Conservation (phyloP, 2,113 vertebrate species). For the Amia ocellicauda region DNA sequence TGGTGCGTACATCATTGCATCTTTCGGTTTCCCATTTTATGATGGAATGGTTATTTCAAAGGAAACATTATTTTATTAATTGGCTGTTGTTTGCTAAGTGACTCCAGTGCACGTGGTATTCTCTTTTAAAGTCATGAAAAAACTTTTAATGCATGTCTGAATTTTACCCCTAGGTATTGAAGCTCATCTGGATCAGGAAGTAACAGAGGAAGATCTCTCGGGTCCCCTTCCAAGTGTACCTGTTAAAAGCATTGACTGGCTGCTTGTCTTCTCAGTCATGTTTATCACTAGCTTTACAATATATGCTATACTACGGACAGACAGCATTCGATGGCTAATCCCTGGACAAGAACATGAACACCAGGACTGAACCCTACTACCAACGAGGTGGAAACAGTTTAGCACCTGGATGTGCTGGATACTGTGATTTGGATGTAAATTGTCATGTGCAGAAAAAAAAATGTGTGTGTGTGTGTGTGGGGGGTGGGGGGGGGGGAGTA, state of each 20-base stretch:
- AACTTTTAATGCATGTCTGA: neutral
- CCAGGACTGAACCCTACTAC: constrained; percentile 67
- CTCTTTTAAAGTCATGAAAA: too few species aligned
- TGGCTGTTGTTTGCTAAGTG: neutral
- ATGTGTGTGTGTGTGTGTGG: too few species aligned
- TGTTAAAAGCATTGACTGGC: constrained; percentile 85
- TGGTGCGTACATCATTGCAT: constrained; percentile 61
- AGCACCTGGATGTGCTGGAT: too few species aligned
- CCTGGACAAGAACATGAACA: constrained; percentile 94
- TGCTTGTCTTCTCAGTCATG: constrained; percentile 88
- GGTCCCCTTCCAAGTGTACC: constrained; percentile 81
- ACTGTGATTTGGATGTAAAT: neutral
- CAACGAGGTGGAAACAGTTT: too few species aligned
- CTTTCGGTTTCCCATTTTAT: neutral
- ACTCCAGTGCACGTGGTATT: neutral
- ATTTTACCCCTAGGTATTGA: constrained; percentile 78
- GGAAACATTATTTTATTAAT: neutral
- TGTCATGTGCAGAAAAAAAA: too few species aligned
- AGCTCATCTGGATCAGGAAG: constrained; percentile 61
- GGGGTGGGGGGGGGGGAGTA: too few species aligned
- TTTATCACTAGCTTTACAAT: constrained; percentile 82
- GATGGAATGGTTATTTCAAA: too few species aligned
- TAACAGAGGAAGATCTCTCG: constrained; percentile 69
- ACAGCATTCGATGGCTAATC: constrained; percentile 91
- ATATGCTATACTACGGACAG: constrained; percentile 85